Evolutionary conservation across 2,113 vertebrate species (phyloP), one percentile per base, ranked within the genome.

Genomic region (Cebus imitator): DNA sequence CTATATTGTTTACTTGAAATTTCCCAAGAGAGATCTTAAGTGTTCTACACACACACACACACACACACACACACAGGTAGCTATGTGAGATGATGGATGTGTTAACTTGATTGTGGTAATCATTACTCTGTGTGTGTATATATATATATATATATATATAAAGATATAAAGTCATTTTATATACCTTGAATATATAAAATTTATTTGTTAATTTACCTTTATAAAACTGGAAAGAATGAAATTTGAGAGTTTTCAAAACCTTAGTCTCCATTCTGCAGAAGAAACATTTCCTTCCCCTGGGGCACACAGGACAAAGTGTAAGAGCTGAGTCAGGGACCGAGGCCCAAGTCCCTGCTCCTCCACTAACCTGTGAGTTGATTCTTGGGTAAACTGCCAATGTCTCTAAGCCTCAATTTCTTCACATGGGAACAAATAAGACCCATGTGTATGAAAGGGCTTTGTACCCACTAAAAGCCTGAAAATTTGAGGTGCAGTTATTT

Each of bases 161-260:
- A 45, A 27, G 17, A 43, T n/a, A 43, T 75, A 25, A 75, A 43
- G 40, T 61, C 43, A 76, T 70, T 43, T 35, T 61, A 35, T 43
- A 84, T 23, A 43, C 4, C 58, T 68, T 58, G 0, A 68, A 83
- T 32, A 43, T 17, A 70, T 70, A 50, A 32, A 66, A 75, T 82
- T 35, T 95, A 37, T 68, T 68, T 79, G 30, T 45, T 37, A 83
- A 45, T 43, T 73, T 73, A 81, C 43, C 48, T 92, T 75, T 68
- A 83, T 89, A 78, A 89, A 37, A 13, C 48, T 76, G 58, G 43
- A 12, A 40, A 55, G 58, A 93, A 37, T n/a, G 27, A 89, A 89
- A 80, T 57, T 8, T 95, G 68, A 96, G 78, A 48, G 9, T 37
- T 83, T 94, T 83, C 61, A 78, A 94, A 92, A 68, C 35, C 37